Evolutionary conservation across 2,797 vertebrate genomes (phyloP).

Genomic region (Acipenser ruthenus): DNA sequence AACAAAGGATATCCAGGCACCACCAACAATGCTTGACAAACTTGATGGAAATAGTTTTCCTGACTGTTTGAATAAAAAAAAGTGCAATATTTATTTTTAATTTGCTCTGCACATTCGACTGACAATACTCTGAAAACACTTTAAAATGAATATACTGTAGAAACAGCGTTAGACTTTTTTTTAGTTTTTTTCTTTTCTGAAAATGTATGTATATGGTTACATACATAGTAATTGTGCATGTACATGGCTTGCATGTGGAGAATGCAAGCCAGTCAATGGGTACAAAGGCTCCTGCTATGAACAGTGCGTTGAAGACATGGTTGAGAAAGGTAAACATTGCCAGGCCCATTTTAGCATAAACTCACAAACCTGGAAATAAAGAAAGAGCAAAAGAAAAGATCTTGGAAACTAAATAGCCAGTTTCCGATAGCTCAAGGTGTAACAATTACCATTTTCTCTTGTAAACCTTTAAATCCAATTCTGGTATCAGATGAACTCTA

Average conservation of each 20-base stretch:
- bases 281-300: conserved; percentile 75
- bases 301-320: conserved; percentile 68
- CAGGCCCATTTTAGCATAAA: conserved; percentile 80
- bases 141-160: conserved; percentile 5
- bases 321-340: conserved; percentile 70
- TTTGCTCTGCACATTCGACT: not conserved
- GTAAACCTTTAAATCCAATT: not conserved
- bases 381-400: conserved; percentile 34
- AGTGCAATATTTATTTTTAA: no score
- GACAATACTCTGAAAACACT: not conserved
- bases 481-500: conserved; percentile 32
- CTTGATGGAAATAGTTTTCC: no score
- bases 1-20: no score
- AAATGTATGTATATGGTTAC: not conserved
- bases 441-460: not conserved
- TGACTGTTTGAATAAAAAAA: no score
- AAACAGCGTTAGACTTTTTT: not conserved
- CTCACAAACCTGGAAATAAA: conserved; percentile 74
- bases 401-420: conserved; percentile 36
- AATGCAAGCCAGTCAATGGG: conserved; percentile 54
- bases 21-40: no score
- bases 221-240: not conserved
- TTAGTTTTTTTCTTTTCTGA: not conserved
- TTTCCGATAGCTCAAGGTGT: conserved; percentile 32
- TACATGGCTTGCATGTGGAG: not conserved